Conservation (phyloP, 2,888 invertebrate genomes). For the Pheosia tremula region DNA sequence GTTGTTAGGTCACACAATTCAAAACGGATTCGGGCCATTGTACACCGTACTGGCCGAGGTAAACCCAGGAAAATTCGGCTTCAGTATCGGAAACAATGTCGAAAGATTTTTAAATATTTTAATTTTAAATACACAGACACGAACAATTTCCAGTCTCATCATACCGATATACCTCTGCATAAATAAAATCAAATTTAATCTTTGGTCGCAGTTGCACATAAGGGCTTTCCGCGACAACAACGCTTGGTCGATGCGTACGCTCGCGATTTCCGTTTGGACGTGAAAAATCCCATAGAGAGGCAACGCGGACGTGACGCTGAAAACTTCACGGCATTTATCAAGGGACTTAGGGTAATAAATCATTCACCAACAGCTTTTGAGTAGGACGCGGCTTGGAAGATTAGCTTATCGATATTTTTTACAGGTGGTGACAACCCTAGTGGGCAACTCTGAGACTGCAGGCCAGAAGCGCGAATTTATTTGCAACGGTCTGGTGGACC, state of each 20-base stretch:
- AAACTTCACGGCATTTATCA: slow-evolving; percentile 64
- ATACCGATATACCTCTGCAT: no score
- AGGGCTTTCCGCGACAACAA: slow-evolving; percentile 88
- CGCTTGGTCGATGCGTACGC: slow-evolving; percentile 73
- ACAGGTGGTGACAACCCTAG: slow-evolving; percentile 63
- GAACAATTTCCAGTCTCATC: no score
- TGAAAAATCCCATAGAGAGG: slow-evolving; percentile 42
- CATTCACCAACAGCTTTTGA: no score
- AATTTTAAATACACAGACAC: no score
- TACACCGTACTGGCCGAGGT: no score
- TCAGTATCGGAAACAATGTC: no score
- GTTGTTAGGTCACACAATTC: no score
- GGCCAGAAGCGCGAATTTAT: slow-evolving; percentile 63
- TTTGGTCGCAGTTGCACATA: slow-evolving; percentile 87
- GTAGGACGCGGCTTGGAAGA: no score
- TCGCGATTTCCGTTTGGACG: slow-evolving; percentile 52
- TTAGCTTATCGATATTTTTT: slow-evolving; percentile 2
- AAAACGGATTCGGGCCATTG: no score
- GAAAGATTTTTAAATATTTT: no score
- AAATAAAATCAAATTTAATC: not conserved
- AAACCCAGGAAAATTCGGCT: no score
- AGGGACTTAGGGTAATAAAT: slow-evolving; percentile 66
- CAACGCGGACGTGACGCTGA: slow-evolving; percentile 50
- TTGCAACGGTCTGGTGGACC: slow-evolving; percentile 53
- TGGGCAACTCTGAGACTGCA: slow-evolving; percentile 42